Base-by-base conservation (phyloP, 2,888 invertebrate genomes). In the Toxonevra muliebris region DNA sequence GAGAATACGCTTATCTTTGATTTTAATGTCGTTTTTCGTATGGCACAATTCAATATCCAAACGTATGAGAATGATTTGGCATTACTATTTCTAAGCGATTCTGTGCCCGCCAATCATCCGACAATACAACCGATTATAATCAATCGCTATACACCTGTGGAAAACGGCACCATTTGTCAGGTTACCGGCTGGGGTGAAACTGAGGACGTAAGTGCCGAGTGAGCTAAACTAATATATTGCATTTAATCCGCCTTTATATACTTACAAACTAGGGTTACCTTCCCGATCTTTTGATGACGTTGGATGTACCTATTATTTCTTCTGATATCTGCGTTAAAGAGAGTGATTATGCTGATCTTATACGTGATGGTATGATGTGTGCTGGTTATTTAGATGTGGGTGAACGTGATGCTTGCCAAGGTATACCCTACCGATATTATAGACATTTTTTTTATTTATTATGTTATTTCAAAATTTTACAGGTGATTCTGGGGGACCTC, bases 401-500 rank as follows among this genome's bases (percentile, higher is more conserved):
- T 0, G 91, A 92, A n/a, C 90, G 90, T 62, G 95, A 95, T 81
- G 90, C 80, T 15, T 95, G 94, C 78, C 30, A 30, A 30, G 30
- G 30, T 30, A 7, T 7, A 7, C 7, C n/a, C n/a, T n/a, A 7
- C 30, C 2, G 2, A 30, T 7, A 30, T 30, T 30, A 7, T 2
- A 4, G 7, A 30, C 2, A 4, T 2, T 7, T 4, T 30, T 4
- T n/a, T 2, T 30, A 7, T 4, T 30, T 4, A n/a, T n/a, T n/a
- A n/a, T n/a, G n/a, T n/a, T n/a, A n/a, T 30, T 30, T 2, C 2
- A 30, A 2, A 7, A 7, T 30, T 30, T 30, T 30, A 30, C 90
- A 91, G 94, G 93, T 11, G 94, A 95, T 83, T 94, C 92, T 9
- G 95, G 95, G 13, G 95, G 95, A 3, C 95, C 95, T 0, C 85